Percentiles rank a stretch among this genome's conserved stretches.
These are phyloP conservation scores for Tiliacea aurago DNA, from an alignment of 2,888 invertebrate genomes.

Conservation along the genomic window DNA sequence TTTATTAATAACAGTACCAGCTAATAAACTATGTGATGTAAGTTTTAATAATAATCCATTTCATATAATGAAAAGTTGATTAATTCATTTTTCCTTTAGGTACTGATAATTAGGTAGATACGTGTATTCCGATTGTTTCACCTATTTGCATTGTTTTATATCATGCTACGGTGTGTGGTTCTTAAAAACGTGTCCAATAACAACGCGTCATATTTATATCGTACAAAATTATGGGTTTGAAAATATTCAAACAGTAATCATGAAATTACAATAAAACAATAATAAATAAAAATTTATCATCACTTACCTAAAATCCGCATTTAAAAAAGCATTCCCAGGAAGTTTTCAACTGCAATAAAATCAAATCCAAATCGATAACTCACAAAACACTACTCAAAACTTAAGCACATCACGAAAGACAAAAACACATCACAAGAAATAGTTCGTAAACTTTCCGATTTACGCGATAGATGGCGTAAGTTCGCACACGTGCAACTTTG, in stretches of 20 bases:
- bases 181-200: not conserved
- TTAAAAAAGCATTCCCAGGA: constrained; percentile 40
- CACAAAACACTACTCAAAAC: constrained; percentile 36
- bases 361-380: constrained; percentile 34
- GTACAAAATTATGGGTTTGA: not conserved
- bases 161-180: not conserved
- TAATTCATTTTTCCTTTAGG: not conserved
- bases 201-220: not conserved
- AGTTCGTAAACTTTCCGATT: constrained; percentile 56
- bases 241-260: not conserved
- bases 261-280: not conserved
- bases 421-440: constrained; percentile 34
- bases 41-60: not conserved
- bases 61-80: not conserved
- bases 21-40: not conserved
- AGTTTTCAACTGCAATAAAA: constrained; percentile 21
- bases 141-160: not conserved
- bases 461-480: constrained; percentile 15
- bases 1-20: not conserved
- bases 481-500: constrained; percentile 32
- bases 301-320: constrained; percentile 53
- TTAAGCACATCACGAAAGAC: constrained; percentile 37
- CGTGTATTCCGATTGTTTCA: not conserved
- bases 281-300: too few relatives aligned
- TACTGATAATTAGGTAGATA: not conserved